phyloP scores from a whole-genome alignment of 2,113 vertebrate species.

The Herpailurus yagouaroundi region DNA sequence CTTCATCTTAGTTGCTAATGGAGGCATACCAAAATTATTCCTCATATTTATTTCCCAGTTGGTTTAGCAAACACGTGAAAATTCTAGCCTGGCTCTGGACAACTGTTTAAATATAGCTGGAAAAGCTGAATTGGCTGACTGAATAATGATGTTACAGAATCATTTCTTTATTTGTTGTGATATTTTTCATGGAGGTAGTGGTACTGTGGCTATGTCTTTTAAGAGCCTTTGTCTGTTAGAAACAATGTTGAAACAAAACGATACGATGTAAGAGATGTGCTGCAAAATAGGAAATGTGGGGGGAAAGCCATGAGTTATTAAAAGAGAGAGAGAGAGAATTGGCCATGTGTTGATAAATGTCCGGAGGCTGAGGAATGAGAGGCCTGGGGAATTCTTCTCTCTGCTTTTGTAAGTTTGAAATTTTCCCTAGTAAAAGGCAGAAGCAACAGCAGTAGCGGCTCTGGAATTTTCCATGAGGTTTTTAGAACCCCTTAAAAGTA shows the following conservation, averaged over 20 bases:
- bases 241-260: background rate
- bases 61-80: conserved; percentile 23
- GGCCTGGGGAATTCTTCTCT: background rate
- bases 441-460: background rate
- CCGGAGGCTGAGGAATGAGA: background rate
- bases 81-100: background rate
- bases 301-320: background rate
- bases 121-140: background rate
- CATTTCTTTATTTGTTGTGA: background rate
- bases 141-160: background rate
- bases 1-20: conserved; percentile 17
- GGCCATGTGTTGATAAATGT: background rate
- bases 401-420: background rate
- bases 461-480: background rate
- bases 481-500: background rate
- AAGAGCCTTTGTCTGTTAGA: background rate
- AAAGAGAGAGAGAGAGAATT: background rate
- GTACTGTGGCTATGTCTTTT: background rate
- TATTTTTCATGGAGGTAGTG: background rate
- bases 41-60: background rate
- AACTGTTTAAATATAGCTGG: background rate
- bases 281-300: background rate
- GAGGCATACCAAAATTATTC: conserved; percentile 27
- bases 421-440: background rate
- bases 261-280: background rate